These are phyloP conservation scores for Sturnus vulgaris DNA, from an alignment of 2,113 vertebrate species.

Conservation along the genomic window DNA sequence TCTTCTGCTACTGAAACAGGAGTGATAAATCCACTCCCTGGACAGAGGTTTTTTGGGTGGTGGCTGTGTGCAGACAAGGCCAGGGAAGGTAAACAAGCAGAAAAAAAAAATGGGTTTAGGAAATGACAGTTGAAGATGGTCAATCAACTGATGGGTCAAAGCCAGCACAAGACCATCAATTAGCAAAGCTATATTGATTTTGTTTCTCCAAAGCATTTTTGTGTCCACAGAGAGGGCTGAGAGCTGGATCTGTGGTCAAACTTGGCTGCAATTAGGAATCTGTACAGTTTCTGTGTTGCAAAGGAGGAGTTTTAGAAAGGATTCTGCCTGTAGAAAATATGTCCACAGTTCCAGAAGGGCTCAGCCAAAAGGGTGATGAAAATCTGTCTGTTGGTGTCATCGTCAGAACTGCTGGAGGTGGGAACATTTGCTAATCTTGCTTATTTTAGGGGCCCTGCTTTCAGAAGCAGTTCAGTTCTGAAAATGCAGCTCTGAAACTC, in stretches of 20 bases:
- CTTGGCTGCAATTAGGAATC: constrained; percentile 3
- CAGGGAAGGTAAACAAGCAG: neutral
- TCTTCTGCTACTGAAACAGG: constrained; percentile 8
- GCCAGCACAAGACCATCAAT: neutral
- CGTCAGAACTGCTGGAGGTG: constrained; percentile 21
- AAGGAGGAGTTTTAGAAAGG: neutral
- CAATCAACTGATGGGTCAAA: neutral
- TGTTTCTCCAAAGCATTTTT: constrained; percentile 1
- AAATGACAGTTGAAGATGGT: neutral
- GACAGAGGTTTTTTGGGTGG: neutral
- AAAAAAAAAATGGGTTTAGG: neutral
- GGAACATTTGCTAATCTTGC: constrained; percentile 15
- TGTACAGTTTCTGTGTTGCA: neutral
- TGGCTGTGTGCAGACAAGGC: neutral
- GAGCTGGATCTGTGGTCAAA: constrained; percentile 26
- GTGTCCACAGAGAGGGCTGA: neutral
- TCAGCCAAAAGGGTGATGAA: constrained; percentile 18
- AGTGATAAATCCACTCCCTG: neutral
- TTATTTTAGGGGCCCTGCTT: constrained; percentile 25
- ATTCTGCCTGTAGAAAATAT: neutral
- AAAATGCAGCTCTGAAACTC: neutral
- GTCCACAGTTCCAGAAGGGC: neutral
- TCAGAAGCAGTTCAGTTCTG: neutral
- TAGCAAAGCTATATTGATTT: neutral
- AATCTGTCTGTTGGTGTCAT: constrained; percentile 21